Base-by-base conservation (phyloP, 2,888 invertebrate species). In the Drosophila atripex region DNA sequence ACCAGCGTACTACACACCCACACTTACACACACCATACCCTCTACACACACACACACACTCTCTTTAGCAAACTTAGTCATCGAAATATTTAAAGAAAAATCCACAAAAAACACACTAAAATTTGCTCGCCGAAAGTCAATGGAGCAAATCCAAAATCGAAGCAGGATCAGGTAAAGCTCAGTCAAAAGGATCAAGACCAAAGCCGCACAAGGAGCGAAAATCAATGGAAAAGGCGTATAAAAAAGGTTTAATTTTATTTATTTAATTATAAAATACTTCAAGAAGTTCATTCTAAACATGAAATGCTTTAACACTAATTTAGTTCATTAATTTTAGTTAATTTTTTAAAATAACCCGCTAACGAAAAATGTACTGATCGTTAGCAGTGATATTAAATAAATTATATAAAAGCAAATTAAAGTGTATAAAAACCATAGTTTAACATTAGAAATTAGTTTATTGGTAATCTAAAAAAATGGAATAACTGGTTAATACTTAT, bases 111-210 rank as follows among this genome's bases (percentile, higher is more conserved):
- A 66, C 23, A 76, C 82, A 78, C 72, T 77, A 75, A 84, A 78
- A 78, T 73, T 80, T 78, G 82, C 85, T 84, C 80, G 71, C 68
- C 70, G 65, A 61, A 51, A 50, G 56, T 43, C 50, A 32, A 38
- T 50, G 66, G 69, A 68, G 82, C 73, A 70, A 84, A 73, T 56
- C 63, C 76, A 61, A 60, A 77, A 68, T 65, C 41, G 76, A 53
- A 66, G 59, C 65, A 70, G 76, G 73, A 66, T 70, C 82, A 82
- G 82, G 82, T 82, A 82, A 82, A 86, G 78, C 69, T 72, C 68
- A 85, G 86, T 54, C 74, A 57, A 65, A 72, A 76, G 52, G 38
- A 57, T 25, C 8, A 39, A 32, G 43, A 4, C 25, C 41, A 11
- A 61, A 58, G 43, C 23, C 53, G 73, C 73, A 75, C 65, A 68